Base-by-base conservation (phyloP, 2,113 vertebrate genomes). In the Xenus cinereus region DNA sequence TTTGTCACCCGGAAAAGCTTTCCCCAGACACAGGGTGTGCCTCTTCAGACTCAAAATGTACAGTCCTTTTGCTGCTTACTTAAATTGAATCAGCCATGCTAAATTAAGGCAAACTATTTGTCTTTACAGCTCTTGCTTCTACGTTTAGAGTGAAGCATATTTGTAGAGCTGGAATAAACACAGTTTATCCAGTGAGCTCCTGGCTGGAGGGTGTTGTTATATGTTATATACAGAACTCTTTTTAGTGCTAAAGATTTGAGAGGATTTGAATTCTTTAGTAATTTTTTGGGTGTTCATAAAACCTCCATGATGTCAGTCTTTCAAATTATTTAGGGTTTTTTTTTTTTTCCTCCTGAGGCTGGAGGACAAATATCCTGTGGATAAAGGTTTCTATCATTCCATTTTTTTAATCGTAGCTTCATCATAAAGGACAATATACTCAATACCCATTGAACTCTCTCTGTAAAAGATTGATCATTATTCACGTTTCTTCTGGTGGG, bases 401-500 rank as follows among this genome's bases (percentile, higher is more conserved):
- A 0, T 27, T 23, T 75, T 87, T 89, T 67, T 5, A 22, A 17
- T 39, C 69, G 33, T 69, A 30, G 33, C 33, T 67, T 84, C 18
- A 56, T 77, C 35, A 56, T 53, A 33, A 91, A 62, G 39, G 45
- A 27, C 6, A 75, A 6, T 24, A 46, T 30, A 82, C 13, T 60
- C 73, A 71, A 54, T 46, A 26, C 6, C 8, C 60, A 2, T 41
- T 68, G 10, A 64, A 48, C 54, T 76, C 33, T 73, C 15, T 64
- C 51, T 62, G 3, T 53, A 73, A 62, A 91, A 21, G 33, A 68
- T 66, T 8, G 6, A 56, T 68, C 43, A 53, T 91, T 74, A 53
- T 56, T 91, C 56, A 5, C 83, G 73, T 81, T 88, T 95, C 74
- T 97, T 95, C 90, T 93, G 74, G 41, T 92, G 41, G 24, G 50